Evolutionary conservation across 2,113 vertebrate genomes (phyloP).

Genomic region (Ginglymostoma cirratum): DNA sequence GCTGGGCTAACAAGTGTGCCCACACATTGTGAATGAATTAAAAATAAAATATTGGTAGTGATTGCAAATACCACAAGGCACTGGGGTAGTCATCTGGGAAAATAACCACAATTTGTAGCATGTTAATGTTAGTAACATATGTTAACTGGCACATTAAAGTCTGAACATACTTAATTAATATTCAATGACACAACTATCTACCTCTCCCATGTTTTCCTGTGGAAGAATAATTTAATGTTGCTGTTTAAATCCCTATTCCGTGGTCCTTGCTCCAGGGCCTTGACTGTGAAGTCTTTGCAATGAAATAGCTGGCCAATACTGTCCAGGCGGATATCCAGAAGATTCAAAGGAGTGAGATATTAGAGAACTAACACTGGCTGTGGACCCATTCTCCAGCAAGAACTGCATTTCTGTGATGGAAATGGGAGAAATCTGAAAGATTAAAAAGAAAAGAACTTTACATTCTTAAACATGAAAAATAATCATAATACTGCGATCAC

Average conservation of each 20-base stretch:
- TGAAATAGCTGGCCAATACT: background rate
- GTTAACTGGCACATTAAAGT: background rate
- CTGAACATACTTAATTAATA: background rate
- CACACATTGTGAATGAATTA: too few species aligned
- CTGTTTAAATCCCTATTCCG: background rate
- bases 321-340: background rate
- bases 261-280: background rate
- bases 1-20: too few species aligned
- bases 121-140: background rate
- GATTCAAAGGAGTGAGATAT: too few species aligned
- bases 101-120: background rate
- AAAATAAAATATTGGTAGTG: too few species aligned
- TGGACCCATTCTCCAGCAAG: background rate
- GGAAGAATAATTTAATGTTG: background rate
- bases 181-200: background rate
- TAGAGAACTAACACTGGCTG: background rate
- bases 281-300: background rate
- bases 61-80: too few species aligned
- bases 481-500: background rate
- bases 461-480: background rate
- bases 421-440: background rate
- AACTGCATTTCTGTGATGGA: background rate
- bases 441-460: background rate
- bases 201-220: background rate
- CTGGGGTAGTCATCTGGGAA: too few species aligned